phyloP scores from a whole-genome alignment of 2,113 vertebrate genomes.

The Poicephalus meyeri region DNA sequence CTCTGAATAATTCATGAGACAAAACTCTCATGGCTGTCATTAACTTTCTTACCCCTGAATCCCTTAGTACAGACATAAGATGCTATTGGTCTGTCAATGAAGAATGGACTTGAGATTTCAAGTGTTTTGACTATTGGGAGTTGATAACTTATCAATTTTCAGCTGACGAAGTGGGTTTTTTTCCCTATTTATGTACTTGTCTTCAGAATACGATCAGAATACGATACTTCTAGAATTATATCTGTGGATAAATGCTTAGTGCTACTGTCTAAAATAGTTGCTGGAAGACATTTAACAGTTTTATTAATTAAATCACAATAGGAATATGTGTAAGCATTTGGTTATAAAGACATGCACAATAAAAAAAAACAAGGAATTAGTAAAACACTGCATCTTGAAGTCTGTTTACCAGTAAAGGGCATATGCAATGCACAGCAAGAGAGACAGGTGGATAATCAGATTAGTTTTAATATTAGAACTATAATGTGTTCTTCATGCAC shows the following conservation, averaged over 20 bases:
- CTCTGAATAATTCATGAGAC: neutral
- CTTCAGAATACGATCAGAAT: neutral
- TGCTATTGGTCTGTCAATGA: neutral
- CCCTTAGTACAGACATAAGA: neutral
- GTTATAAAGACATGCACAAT: neutral
- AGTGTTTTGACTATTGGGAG: neutral
- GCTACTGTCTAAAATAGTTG: neutral
- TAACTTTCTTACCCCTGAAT: neutral
- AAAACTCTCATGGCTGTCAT: neutral
- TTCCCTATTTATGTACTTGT: neutral
- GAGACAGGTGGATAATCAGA: neutral
- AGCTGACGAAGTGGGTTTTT: rapidly evolving
- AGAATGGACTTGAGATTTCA: neutral
- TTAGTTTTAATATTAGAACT: neutral
- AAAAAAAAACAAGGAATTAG: neutral
- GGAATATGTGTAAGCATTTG: neutral
- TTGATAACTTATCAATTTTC: neutral
- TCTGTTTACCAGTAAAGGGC: neutral
- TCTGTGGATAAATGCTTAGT: neutral
- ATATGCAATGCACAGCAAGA: neutral
- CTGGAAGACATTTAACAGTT: neutral
- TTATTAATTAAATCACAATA: neutral
- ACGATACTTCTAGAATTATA: neutral
- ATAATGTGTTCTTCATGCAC: neutral
- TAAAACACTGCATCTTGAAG: neutral